Evolutionary conservation across 2,888 invertebrate genomes (phyloP).

Genomic region (Hydroisotoma schaefferi): DNA sequence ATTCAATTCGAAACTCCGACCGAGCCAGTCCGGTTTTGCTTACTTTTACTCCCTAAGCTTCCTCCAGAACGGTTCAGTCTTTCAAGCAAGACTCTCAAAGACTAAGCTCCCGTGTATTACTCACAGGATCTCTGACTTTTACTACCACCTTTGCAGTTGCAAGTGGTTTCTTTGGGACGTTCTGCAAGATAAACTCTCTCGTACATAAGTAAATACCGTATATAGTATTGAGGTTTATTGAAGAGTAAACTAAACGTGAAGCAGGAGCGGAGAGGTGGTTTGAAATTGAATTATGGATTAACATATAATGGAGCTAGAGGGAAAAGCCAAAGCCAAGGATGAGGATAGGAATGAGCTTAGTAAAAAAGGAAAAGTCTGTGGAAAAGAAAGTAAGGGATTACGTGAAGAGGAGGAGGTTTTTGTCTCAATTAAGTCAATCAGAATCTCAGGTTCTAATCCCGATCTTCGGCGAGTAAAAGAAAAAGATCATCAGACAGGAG

Average conservation of each 20-base stretch:
- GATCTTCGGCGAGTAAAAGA: not conserved
- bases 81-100: not conserved
- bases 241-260: too few relatives aligned
- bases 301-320: slow-evolving; percentile 1
- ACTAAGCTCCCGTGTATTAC: not conserved
- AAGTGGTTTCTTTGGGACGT: not conserved
- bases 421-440: slow-evolving; percentile 5
- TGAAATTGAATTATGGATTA: not conserved
- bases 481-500: not conserved
- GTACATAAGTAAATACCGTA: too few relatives aligned
- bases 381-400: not conserved
- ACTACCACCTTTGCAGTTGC: too few relatives aligned
- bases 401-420: slow-evolving; percentile 2
- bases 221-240: too few relatives aligned
- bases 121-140: not conserved
- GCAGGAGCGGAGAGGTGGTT: too few relatives aligned
- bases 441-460: slow-evolving; percentile 1
- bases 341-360: not conserved
- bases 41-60: not conserved
- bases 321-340: not conserved
- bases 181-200: too few relatives aligned
- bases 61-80: slow-evolving; percentile 3
- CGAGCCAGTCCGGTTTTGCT: not conserved
- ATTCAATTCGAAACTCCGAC: not conserved
- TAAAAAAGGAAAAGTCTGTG: not conserved